phyloP scores from a whole-genome alignment of 2,113 vertebrate genomes.

The Indri indri region DNA sequence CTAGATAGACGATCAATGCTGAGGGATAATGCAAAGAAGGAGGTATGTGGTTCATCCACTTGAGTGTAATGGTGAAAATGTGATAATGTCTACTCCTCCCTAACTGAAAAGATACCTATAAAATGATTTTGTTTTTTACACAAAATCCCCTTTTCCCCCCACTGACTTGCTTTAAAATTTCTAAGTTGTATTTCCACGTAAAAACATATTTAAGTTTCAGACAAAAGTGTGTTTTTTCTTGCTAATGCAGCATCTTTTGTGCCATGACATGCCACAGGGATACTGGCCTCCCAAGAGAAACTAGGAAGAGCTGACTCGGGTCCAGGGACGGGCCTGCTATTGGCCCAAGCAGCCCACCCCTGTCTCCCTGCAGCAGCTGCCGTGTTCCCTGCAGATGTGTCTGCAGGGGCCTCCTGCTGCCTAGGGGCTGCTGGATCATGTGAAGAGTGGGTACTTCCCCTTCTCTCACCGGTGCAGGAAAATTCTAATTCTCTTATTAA shows the following conservation, averaged over 20 bases:
- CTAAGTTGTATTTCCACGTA: background rate
- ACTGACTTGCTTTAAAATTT: background rate
- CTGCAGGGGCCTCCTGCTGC: fast-evolving
- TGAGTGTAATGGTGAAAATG: background rate
- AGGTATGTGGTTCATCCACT: background rate
- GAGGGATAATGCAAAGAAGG: background rate
- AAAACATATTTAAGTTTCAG: background rate
- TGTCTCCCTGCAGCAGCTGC: too few relatives aligned
- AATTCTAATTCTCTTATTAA: background rate
- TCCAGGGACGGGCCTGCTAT: background rate
- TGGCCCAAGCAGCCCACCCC: background rate
- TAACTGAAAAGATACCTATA: background rate
- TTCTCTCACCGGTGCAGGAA: background rate
- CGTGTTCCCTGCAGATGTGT: too few relatives aligned
- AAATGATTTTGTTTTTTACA: background rate
- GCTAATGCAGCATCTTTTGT: background rate
- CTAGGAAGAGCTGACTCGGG: background rate
- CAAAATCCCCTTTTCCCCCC: background rate
- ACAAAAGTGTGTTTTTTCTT: background rate
- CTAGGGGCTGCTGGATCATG: too few relatives aligned
- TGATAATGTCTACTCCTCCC: background rate
- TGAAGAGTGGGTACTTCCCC: background rate
- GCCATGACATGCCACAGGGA: background rate
- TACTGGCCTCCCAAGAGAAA: background rate
- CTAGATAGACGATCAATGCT: background rate